A percentile compares a stretch with the other conserved stretches of the same genome.
These are phyloP conservation scores for Aleiodes leptofemur DNA, from an alignment of 2,888 invertebrate species.

Conservation along the genomic window DNA sequence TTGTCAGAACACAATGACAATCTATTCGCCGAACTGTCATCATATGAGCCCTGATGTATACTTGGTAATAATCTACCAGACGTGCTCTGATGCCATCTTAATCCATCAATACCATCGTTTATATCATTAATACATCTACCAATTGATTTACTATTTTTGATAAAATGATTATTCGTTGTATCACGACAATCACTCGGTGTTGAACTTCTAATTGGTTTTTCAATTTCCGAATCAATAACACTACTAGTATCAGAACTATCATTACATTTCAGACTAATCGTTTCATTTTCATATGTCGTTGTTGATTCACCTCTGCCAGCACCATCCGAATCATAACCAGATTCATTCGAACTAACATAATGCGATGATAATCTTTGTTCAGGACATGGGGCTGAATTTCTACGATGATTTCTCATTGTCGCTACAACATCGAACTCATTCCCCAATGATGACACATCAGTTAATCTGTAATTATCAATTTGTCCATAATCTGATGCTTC, in stretches of 20 bases:
- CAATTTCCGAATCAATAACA: conserved; percentile 76
- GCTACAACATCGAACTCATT: conserved; percentile 62
- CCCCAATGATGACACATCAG: conserved; percentile 55
- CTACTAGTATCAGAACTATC: conserved; percentile 71
- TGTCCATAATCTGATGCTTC: conserved; percentile 55
- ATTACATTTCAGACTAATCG: conserved; percentile 64
- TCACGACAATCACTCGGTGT: conserved; percentile 63
- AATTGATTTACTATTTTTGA: conserved; percentile 12
- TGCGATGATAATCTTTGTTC: conserved; percentile 76
- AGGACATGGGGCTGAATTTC: conserved; percentile 68
- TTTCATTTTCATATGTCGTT: conserved; percentile 68
- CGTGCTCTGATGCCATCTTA: conserved; percentile 70
- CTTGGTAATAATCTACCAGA: conserved; percentile 71
- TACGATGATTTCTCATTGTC: conserved; percentile 62
- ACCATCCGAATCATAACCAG: conserved; percentile 89
- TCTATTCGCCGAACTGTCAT: conserved; percentile 37
- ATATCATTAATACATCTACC: conserved; percentile 32
- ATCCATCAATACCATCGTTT: conserved; percentile 64
- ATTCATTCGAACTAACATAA: conserved; percentile 89
- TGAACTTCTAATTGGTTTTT: conserved; percentile 75
- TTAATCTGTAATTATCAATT: conserved; percentile 58
- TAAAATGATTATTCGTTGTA: conserved; percentile 23
- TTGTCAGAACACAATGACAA: conserved; percentile 27
- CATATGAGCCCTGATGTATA: conserved; percentile 65
- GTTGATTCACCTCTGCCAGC: conserved; percentile 71